A percentile compares a stretch with the other conserved stretches of the same genome.
Conservation (phyloP, 2,797 vertebrate species). For the Leucoraja ocellata region DNA sequence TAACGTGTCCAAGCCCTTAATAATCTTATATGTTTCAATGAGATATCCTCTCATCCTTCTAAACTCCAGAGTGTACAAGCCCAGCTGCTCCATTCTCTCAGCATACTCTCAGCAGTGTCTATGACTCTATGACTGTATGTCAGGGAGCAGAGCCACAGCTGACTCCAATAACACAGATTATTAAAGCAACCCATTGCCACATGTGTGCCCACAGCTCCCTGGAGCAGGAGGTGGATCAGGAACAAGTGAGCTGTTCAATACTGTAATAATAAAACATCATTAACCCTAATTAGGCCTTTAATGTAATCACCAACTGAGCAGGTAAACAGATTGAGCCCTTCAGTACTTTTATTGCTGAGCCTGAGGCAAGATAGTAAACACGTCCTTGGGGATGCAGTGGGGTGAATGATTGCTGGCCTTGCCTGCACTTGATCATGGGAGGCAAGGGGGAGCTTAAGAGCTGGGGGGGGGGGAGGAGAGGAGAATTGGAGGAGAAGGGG, state of each 20-base stretch:
- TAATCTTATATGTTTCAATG: too few relatives aligned
- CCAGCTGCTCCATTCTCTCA: too few relatives aligned
- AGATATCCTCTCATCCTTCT: too few relatives aligned
- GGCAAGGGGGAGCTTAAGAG: too few relatives aligned
- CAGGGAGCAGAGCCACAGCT: not conserved
- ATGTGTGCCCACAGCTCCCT: not conserved
- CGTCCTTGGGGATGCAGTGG: not conserved
- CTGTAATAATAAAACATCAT: not conserved
- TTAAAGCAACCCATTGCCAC: not conserved
- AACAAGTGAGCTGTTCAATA: not conserved
- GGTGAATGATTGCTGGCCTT: not conserved
- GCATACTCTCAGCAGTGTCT: too few relatives aligned
- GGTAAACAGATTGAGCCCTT: conserved; percentile 23
- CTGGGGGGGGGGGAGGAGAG: not conserved
- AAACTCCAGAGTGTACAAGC: too few relatives aligned
- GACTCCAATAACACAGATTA: not conserved
- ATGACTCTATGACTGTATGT: too few relatives aligned
- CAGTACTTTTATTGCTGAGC: not conserved
- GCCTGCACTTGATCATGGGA: not conserved
- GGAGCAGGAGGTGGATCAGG: not conserved
- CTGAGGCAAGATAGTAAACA: not conserved
- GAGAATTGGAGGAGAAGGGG: not conserved
- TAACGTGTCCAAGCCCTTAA: too few relatives aligned
- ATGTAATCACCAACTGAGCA: conserved; percentile 18
- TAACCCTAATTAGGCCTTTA: conserved; percentile 31